phyloP scores from a whole-genome alignment of 2,113 vertebrate species.

The Plestiodon gilberti region DNA sequence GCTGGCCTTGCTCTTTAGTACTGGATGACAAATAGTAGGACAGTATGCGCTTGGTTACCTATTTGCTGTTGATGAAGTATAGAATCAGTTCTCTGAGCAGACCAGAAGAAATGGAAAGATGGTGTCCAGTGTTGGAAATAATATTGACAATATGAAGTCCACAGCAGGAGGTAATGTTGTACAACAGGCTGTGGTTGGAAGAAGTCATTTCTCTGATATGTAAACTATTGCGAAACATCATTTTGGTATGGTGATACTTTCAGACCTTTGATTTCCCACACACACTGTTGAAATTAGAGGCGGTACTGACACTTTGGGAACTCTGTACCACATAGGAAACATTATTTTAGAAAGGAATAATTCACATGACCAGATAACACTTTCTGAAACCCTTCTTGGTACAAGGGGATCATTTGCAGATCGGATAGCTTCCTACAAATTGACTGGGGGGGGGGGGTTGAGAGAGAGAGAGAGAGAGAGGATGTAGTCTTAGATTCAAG shows the following conservation, averaged over 20 bases:
- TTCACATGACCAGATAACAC: neutral
- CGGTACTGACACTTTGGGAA: neutral
- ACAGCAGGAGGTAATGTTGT: neutral
- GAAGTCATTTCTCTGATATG: neutral
- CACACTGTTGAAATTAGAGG: neutral
- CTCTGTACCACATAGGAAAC: neutral
- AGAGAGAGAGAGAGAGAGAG: neutral
- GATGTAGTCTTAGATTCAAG: constrained; percentile 43
- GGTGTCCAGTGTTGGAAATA: neutral
- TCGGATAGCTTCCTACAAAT: neutral
- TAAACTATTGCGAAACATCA: neutral
- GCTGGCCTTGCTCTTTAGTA: no score
- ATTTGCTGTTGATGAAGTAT: neutral
- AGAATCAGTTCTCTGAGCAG: neutral
- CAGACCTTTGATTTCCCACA: neutral
- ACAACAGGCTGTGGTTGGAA: no score
- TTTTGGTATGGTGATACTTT: neutral
- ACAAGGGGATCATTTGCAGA: constrained; percentile 41
- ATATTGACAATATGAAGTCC: neutral
- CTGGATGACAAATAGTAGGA: no score
- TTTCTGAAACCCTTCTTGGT: neutral
- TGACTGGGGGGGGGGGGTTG: neutral
- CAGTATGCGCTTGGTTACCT: no score
- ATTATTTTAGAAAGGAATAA: neutral
- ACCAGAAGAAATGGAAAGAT: neutral